Evolutionary conservation across 2,888 invertebrate genomes (phyloP), one percentile per base, ranked within the genome.

Genomic region (Aquatica leii): DNA sequence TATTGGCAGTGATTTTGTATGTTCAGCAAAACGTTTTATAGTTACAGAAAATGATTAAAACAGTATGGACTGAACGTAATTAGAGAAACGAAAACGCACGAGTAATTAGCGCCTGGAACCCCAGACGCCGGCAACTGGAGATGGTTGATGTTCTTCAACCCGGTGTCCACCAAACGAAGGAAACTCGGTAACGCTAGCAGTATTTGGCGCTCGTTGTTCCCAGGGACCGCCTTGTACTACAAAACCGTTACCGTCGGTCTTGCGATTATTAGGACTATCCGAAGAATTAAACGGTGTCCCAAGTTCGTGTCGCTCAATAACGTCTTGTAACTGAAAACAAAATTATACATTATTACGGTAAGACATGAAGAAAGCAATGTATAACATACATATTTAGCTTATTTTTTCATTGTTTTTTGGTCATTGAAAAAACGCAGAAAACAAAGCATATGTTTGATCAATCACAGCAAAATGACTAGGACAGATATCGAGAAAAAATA

Each of bases 161-260:
- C 85, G 83, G 65, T 77, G 78, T 34, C 83, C 82, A 18, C 87
- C 86, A 82, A 95, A 93, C 62, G 92, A 90, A 21, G 95, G 95
- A 82, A 95, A 95, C 82, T 95, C 95, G 76, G 92, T 92, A 58
- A 93, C 92, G 77, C 91, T 92, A 65, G 89, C 90, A 61, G 92
- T 92, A 81, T 93, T 92, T 11, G 93, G 93, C 18, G 69, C 68
- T 69, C 87, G 86, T 78, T 91, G 91, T 81, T 94, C 94, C 95
- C 95, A 95, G 18, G 95, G 95, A 20, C 91, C 95, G 59, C 94
- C 94, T 79, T 91, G 90, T 52, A 94, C 94, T 63, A 94, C 90
- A 80, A 95, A 95, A 17, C 94, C 94, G 59, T 83, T 81, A 77
- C 81, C 79, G 58, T 77, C 78, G 63, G 56, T 81, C 80, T 54